These are phyloP conservation scores for Diadophis punctatus DNA, from an alignment of 2,113 vertebrate genomes.

Conservation along the genomic window DNA sequence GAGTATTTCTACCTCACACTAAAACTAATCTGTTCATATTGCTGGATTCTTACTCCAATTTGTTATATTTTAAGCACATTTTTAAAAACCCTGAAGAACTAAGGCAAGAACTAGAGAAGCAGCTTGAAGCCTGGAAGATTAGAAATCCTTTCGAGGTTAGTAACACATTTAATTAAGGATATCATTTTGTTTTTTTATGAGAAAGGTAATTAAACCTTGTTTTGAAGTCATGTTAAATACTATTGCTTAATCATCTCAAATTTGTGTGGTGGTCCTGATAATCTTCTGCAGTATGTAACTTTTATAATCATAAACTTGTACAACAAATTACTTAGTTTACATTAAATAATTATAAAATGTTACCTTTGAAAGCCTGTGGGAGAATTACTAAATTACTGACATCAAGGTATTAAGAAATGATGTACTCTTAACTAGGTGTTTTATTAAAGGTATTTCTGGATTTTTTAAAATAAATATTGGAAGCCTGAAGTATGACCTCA, in stretches of 20 bases:
- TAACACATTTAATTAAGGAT: neutral
- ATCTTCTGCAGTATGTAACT: neutral
- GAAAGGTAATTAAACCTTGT: neutral
- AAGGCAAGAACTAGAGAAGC: slow-evolving; percentile 87
- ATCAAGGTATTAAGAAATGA: neutral
- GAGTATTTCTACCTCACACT: neutral
- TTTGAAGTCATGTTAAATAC: neutral
- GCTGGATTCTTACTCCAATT: neutral
- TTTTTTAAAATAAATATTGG: neutral
- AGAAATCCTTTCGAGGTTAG: slow-evolving; percentile 83
- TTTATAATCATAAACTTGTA: neutral
- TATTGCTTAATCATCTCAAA: neutral
- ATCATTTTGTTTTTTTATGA: neutral
- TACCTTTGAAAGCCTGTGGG: neutral
- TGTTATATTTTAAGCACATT: slow-evolving; percentile 63
- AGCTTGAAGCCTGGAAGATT: slow-evolving; percentile 85
- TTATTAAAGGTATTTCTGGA: neutral
- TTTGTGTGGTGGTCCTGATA: neutral
- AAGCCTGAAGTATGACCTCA: neutral
- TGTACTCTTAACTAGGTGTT: neutral
- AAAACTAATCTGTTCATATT: neutral
- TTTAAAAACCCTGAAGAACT: slow-evolving; percentile 79
- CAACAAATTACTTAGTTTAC: neutral
- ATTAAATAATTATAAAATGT: neutral
- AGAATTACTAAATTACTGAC: neutral